Conservation (phyloP, 2,888 invertebrate species). For the Margaritifera margaritifera region DNA sequence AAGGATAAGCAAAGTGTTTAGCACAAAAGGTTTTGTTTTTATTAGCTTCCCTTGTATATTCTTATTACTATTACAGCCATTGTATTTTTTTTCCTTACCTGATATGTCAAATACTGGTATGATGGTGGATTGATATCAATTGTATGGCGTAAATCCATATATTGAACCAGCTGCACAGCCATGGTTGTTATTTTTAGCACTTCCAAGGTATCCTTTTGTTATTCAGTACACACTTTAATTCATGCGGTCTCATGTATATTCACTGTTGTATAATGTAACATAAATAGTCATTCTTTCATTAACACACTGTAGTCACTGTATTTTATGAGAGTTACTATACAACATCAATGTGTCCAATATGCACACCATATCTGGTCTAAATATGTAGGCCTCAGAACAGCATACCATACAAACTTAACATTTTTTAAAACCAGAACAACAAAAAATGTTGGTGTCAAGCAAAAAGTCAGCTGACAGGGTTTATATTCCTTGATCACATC, state of each 20-base stretch:
- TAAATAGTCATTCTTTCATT: no score
- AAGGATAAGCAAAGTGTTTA: no score
- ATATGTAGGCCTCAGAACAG: neutral
- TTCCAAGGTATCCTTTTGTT: no score
- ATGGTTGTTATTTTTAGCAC: slow-evolving; percentile 28
- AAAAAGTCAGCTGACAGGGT: no score
- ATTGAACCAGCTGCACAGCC: slow-evolving; percentile 59
- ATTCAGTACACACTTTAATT: no score
- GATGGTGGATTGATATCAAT: slow-evolving; percentile 61
- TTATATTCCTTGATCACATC: no score
- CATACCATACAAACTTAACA: no score
- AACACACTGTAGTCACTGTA: neutral
- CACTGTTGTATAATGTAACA: neutral
- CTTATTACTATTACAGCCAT: no score
- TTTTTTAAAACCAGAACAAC: no score
- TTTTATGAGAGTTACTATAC: neutral
- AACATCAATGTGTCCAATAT: neutral
- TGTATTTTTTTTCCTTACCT: slow-evolving; percentile 37
- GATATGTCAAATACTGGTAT: slow-evolving; percentile 46
- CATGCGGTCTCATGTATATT: neutral
- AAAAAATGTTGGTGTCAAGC: no score
- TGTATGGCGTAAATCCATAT: slow-evolving; percentile 60
- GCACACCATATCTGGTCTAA: neutral
- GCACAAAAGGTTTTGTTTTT: no score
- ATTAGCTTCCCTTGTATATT: no score